Percentiles rank a stretch among this genome's conserved stretches.
Evolutionary conservation across 2,888 invertebrate species (phyloP).

Genomic region (Chaetoderma sp.): DNA sequence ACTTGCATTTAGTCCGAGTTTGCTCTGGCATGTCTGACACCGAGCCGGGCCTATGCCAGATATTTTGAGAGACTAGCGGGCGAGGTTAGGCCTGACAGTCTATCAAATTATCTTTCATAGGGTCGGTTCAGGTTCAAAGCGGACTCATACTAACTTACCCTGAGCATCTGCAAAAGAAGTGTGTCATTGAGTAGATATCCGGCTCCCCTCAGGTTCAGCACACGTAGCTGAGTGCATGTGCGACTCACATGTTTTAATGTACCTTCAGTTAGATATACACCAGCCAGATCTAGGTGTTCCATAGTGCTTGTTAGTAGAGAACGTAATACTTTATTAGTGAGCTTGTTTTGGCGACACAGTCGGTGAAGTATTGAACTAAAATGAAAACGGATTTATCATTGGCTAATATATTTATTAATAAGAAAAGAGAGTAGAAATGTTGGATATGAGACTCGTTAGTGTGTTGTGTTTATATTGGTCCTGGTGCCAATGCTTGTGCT

Average conservation of each 20-base stretch:
- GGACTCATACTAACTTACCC: constrained; percentile 38
- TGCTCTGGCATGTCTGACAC: too few species aligned
- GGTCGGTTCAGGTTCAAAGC: not conserved
- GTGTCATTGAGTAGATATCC: constrained; percentile 62
- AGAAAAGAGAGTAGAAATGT: not conserved
- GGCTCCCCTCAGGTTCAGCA: constrained; percentile 56
- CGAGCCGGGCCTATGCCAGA: too few species aligned
- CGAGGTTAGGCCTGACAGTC: too few species aligned
- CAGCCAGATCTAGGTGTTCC: constrained; percentile 57
- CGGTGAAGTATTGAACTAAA: constrained; percentile 59
- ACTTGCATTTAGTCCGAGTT: too few species aligned
- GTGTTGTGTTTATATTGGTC: not conserved
- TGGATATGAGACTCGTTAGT: not conserved
- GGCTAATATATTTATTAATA: not conserved
- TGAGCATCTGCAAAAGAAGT: constrained; percentile 48
- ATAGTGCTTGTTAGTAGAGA: constrained; percentile 50
- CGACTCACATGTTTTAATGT: constrained; percentile 46
- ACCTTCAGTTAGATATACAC: constrained; percentile 51
- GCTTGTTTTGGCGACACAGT: constrained; percentile 51
- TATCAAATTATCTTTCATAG: too few species aligned
- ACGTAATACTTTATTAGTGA: constrained; percentile 45
- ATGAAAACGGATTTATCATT: not conserved
- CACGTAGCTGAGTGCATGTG: constrained; percentile 51
- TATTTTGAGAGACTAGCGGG: too few species aligned
- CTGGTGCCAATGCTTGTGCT: not conserved